Base-by-base conservation (phyloP, 2,888 invertebrate genomes). In the Coelopa pilipes region DNA sequence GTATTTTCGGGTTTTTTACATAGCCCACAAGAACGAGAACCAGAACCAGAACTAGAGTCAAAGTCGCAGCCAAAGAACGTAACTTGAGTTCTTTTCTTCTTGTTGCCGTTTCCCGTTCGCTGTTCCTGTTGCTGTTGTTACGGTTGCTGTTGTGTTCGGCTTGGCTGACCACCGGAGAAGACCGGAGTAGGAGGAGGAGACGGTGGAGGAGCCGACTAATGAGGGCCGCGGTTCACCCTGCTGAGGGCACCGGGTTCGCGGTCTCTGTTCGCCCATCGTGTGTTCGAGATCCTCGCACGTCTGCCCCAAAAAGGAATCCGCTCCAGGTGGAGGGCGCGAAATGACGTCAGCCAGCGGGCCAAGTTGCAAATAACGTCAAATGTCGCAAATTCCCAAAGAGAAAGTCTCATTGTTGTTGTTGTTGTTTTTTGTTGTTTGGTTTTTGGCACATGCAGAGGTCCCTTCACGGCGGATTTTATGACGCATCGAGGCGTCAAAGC, bases 81-180 rank as follows among this genome's bases (percentile, higher is more conserved):
- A 34, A 34, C 34, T 34, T 34, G 34, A 34, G 34, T 34, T 34
- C 2, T 34, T 34, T 34, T 34, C 34, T 4, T 34, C 34, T 34
- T 34, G 7, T 34, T 34, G 34, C 34, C 34, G 57, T 59, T 59
- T 21, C 4, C 34, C 34, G 57, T 59, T 59, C 13, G 15, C 49
- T 47, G 47, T 21, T 50, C 7, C n/a, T 17, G 60, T 10, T 70
- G 13, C n/a, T 9, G 49, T 50, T 50, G 34, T 17, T 57, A 19
- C 21, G 57, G 24, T 34, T 24, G 45, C 46, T 13, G 45, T 57
- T 46, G 57, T 62, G 70, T 73, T 73, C 60, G 59, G 70, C 62
- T 63, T 68, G 67, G 73, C 45, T 68, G 73, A 68, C 75, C 75
- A 73, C 57, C 71, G 63, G 70, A 75, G 73, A 46, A 34, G 69